Base-by-base conservation (phyloP, 2,888 invertebrate species). In the Apotomis capreana region DNA sequence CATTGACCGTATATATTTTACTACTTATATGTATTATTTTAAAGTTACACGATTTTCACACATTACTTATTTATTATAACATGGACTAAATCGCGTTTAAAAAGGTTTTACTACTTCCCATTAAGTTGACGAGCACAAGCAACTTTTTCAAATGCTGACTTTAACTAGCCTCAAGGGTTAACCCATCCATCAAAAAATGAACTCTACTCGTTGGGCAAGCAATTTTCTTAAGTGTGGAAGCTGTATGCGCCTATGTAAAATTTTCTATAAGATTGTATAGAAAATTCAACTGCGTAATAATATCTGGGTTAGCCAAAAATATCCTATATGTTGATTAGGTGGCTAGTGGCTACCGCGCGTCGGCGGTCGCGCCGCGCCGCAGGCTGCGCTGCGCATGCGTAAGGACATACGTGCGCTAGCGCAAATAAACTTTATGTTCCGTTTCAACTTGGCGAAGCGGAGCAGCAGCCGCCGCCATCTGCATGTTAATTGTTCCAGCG, bases 401-500 rank as follows among this genome's bases (percentile, higher is more conserved):
- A 46, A 46, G 8, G 9, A 8, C 46, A 10, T 4, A 49, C 9
- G 9, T 49, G 49, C 10, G 5, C 9, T 6, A 9, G 49, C 5
- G 49, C 3, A 49, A 49, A 3, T 0, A 49, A 4, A 6, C 9
- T 3, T 8, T 3, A 49, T 61, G 3, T 26, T 10, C 44, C 59
- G 5, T 55, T 55, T 9, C 10, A 36, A 12, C 10, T 57, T 12
- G 4, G 57, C 26, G 9, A 12, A 8, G 10, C 5, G 36, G 3
- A 3, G 40, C 5, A 5, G 40, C 6, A 0, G 55, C 46, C 26
- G 49, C 51, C 59, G 37, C 46, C 70, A 65, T 64, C 65, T 59
- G 65, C 70, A 65, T 70, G 54, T 37, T 60, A 60, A 70, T 70
- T 15, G 54, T 52, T 46, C 26, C 44, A 44, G 13, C 26, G 64